Conservation (phyloP, 2,113 vertebrate species). For the Calonectris borealis region DNA sequence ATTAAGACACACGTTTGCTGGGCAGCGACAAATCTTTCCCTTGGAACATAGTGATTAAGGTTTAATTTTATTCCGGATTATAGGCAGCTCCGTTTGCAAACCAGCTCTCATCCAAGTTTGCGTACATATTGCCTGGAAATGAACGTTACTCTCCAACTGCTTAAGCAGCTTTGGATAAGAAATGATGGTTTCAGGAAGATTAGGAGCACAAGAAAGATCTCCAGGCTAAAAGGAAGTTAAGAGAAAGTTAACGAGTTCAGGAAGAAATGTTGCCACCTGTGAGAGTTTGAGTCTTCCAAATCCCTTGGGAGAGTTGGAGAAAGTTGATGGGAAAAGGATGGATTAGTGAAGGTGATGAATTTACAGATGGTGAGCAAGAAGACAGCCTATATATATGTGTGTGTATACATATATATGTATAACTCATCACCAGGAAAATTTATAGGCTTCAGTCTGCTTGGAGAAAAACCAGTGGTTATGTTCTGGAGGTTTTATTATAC, state of each 20-base stretch:
- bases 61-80: slow-evolving; percentile 50
- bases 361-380: background rate
- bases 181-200: slow-evolving; percentile 29
- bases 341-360: background rate
- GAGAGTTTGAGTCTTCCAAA: background rate
- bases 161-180: slow-evolving; percentile 50
- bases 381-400: accelerated
- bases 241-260: background rate
- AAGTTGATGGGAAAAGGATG: background rate
- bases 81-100: background rate
- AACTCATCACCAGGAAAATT: background rate
- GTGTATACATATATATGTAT: accelerated
- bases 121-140: background rate
- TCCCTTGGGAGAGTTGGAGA: background rate
- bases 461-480: background rate
- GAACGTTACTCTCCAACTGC: background rate
- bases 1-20: background rate
- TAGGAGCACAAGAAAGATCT: background rate
- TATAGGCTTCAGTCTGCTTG: background rate
- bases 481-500: background rate
- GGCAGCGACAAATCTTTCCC: slow-evolving; percentile 26
- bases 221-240: background rate
- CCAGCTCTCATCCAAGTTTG: slow-evolving; percentile 7
- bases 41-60: background rate
- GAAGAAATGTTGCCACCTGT: background rate